Conservation (phyloP, 2,797 vertebrate genomes). For the Clamator glandarius region DNA sequence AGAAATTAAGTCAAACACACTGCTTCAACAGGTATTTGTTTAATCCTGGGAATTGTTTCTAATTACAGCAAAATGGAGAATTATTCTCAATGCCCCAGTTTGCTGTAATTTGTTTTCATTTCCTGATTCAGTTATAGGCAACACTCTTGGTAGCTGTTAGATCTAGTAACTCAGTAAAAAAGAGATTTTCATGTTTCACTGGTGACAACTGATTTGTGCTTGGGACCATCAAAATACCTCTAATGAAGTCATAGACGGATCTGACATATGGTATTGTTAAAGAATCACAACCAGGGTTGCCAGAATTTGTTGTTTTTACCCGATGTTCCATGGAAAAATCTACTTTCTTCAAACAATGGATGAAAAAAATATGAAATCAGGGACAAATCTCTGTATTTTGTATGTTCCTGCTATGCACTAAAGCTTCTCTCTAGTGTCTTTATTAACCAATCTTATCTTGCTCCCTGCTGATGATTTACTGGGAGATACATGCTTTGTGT, state of each 20-base stretch:
- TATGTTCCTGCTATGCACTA: background rate
- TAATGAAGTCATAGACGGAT: background rate
- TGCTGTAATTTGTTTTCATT: background rate
- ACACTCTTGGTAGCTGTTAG: background rate
- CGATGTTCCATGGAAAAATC: background rate
- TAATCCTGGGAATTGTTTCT: background rate
- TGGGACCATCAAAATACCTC: background rate
- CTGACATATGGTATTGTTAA: background rate
- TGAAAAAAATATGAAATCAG: background rate
- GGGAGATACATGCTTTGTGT: background rate
- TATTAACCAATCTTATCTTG: background rate
- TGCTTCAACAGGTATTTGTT: background rate
- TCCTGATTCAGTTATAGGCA: background rate
- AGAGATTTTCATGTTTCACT: background rate
- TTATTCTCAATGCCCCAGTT: background rate
- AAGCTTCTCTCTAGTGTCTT: background rate
- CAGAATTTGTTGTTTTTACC: background rate
- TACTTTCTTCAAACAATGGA: background rate
- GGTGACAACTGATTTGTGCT: background rate
- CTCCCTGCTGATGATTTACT: background rate
- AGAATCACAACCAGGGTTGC: background rate
- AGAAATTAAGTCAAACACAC: background rate
- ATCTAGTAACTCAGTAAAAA: background rate
- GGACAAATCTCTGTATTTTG: background rate
- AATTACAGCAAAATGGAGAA: background rate